A percentile compares a stretch with the other conserved stretches of the same genome.
Evolutionary conservation across 2,113 vertebrate genomes (phyloP).

Genomic region (Pseudorasbora parva): DNA sequence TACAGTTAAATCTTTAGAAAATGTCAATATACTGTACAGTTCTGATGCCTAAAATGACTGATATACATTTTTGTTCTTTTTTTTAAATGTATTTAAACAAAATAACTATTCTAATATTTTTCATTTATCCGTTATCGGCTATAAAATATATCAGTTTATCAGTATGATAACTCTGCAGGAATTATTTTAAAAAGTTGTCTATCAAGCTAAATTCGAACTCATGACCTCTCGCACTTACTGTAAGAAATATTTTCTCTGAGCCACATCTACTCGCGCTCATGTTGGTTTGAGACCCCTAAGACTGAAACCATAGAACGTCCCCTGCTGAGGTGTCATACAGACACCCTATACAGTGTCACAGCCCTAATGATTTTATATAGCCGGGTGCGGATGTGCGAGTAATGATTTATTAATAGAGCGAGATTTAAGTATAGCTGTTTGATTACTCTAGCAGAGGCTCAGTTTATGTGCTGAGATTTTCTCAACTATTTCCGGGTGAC

Average conservation of each 20-base stretch:
- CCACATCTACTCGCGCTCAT: slow-evolving; percentile 49
- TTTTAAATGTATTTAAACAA: not conserved
- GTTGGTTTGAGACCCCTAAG: slow-evolving; percentile 49
- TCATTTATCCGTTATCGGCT: not conserved
- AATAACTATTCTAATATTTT: not conserved
- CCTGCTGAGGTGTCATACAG: slow-evolving; percentile 22
- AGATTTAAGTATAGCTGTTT: slow-evolving; percentile 47
- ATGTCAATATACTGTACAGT: too few species aligned
- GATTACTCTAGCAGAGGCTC: slow-evolving; percentile 51
- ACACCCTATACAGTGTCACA: slow-evolving; percentile 8
- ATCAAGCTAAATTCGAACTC: not conserved
- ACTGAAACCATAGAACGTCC: slow-evolving; percentile 56
- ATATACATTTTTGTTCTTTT: not conserved
- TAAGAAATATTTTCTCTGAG: slow-evolving; percentile 9
- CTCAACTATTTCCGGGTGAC: slow-evolving; percentile 64
- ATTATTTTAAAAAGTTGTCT: not conserved
- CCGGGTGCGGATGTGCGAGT: slow-evolving; percentile 47
- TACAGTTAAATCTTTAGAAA: too few species aligned
- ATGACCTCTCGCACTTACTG: not conserved
- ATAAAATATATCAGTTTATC: not conserved
- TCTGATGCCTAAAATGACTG: too few species aligned
- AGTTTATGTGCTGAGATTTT: slow-evolving; percentile 62
- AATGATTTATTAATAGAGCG: slow-evolving; percentile 58
- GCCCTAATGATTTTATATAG: slow-evolving; percentile 59
- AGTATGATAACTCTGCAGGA: not conserved